phyloP scores from a whole-genome alignment of 2,888 invertebrate species.

The Proisotoma minuta region DNA sequence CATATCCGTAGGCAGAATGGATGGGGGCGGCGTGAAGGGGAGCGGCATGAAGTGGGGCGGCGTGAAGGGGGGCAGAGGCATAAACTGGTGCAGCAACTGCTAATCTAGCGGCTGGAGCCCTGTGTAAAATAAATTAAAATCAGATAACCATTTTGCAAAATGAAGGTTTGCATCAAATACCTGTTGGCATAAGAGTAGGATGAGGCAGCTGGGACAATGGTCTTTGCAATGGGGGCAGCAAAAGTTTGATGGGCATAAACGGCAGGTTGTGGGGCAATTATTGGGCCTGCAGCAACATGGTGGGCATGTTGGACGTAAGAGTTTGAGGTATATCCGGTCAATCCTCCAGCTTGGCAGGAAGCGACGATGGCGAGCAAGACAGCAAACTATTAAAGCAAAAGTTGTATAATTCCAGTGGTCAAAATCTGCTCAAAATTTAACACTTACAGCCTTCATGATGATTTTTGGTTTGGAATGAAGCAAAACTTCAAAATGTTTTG shows the following conservation, averaged over 20 bases:
- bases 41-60: neutral
- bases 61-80: neutral
- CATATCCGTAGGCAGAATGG: neutral
- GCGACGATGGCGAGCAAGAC: conserved; percentile 8
- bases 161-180: neutral
- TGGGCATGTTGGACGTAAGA: conserved; percentile 1
- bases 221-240: conserved; percentile 6
- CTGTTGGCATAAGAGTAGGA: neutral
- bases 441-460: neutral
- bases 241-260: neutral
- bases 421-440: neutral
- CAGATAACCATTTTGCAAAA: neutral
- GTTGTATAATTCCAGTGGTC: neutral
- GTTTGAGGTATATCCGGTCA: neutral
- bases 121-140: neutral
- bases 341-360: neutral
- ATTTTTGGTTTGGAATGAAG: neutral
- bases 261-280: neutral
- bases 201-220: conserved; percentile 9
- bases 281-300: conserved; percentile 11
- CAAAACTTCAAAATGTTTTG: neutral
- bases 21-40: neutral
- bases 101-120: neutral
- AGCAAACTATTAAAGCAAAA: neutral
- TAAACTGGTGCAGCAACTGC: neutral